phyloP scores from a whole-genome alignment of 1,140 invertebrate genomes.

The Bombyx mori region DNA sequence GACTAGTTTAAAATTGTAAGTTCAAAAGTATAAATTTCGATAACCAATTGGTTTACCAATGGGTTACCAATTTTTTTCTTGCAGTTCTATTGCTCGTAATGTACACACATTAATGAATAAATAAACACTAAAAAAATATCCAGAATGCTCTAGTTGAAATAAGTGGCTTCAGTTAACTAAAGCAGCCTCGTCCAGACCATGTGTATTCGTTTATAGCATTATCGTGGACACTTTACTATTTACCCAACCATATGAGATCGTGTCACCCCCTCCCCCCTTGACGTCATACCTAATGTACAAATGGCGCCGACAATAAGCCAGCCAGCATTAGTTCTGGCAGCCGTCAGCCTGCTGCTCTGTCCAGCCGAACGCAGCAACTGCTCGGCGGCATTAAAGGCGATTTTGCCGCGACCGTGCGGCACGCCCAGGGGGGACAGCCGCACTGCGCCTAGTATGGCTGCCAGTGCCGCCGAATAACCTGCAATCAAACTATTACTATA shows the following conservation, averaged over 20 bases:
- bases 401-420: constrained; percentile 96
- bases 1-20: too few relatives aligned
- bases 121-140: too few relatives aligned
- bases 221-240: too few relatives aligned
- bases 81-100: too few relatives aligned
- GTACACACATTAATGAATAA: too few relatives aligned
- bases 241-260: too few relatives aligned
- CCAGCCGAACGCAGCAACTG: constrained; percentile 96
- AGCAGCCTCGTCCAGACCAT: too few relatives aligned
- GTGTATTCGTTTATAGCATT: neutral
- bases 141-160: too few relatives aligned
- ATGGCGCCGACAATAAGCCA: constrained; percentile 98
- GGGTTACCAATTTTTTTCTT: too few relatives aligned
- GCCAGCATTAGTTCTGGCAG: constrained; percentile 95
- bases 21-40: too few relatives aligned
- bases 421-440: constrained; percentile 93
- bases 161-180: too few relatives aligned
- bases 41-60: too few relatives aligned
- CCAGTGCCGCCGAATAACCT: constrained; percentile 94
- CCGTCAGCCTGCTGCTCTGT: constrained; percentile 94
- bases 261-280: neutral
- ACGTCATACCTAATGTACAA: constrained; percentile 88
- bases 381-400: constrained; percentile 97
- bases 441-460: constrained; percentile 93
- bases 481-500: constrained; percentile 42